phyloP scores from a whole-genome alignment of 64 coral and sea anemone species.

The Pachyseris speciosa region DNA sequence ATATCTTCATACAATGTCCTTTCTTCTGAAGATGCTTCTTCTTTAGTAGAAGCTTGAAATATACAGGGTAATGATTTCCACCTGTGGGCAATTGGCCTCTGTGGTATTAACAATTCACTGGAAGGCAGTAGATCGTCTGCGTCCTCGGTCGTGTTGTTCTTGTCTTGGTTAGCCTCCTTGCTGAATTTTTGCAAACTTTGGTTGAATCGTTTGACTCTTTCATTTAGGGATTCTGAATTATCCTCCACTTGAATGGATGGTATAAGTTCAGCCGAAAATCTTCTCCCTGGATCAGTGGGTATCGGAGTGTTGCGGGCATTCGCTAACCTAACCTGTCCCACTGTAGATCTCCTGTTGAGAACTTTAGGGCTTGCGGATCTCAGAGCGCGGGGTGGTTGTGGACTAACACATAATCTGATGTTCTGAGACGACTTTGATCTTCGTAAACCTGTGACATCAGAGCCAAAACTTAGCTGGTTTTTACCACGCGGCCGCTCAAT shows the following conservation, averaged over 20 bases:
- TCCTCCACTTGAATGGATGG: constrained; percentile 24
- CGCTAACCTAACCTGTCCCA: background rate
- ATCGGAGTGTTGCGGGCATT: background rate
- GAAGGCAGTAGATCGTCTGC: background rate
- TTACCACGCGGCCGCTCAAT: background rate
- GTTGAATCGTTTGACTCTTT: constrained; percentile 31
- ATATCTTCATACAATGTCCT: constrained; percentile 12
- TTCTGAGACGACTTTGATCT: constrained; percentile 30
- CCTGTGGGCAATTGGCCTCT: background rate
- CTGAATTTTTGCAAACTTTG: constrained; percentile 8
- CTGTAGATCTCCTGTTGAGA: constrained; percentile 16
- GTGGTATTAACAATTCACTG: background rate
- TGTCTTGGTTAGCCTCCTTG: background rate
- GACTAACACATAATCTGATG: background rate
- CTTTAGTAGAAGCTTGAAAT: background rate
- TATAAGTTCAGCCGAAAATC: background rate
- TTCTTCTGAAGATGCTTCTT: background rate
- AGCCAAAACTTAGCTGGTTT: background rate
- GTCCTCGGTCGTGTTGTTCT: background rate
- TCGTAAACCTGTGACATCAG: background rate
- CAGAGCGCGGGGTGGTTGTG: background rate
- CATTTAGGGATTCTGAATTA: background rate
- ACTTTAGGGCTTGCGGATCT: background rate
- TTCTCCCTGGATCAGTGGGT: background rate
- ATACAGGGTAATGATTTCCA: constrained; percentile 18